Conservation (phyloP, 2,888 invertebrate species). For the Anoplius nigerrimus region DNA sequence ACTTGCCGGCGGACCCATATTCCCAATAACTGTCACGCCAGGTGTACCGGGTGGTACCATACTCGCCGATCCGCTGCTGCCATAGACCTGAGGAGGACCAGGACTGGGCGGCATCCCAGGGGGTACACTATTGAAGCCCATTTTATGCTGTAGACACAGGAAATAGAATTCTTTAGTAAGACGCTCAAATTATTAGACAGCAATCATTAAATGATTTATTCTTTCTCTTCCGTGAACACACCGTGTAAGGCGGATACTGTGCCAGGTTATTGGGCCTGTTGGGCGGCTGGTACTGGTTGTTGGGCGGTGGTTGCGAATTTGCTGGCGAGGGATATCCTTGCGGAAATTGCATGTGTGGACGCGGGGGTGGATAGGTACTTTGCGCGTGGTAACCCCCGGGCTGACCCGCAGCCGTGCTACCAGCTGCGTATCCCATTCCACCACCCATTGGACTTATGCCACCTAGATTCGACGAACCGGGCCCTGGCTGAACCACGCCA, state of each 20-base stretch:
- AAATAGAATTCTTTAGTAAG: not conserved
- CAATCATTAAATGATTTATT: too few species aligned
- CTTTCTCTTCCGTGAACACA: too few species aligned
- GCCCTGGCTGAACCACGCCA: constrained; percentile 77
- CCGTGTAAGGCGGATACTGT: constrained; percentile 73
- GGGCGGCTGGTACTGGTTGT: constrained; percentile 72
- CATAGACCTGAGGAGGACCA: constrained; percentile 78
- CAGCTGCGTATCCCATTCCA: constrained; percentile 69
- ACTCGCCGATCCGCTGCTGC: constrained; percentile 76
- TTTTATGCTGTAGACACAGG: constrained; percentile 80
- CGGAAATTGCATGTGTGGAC: constrained; percentile 76
- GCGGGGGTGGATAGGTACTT: constrained; percentile 74
- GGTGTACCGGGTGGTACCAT: constrained; percentile 76
- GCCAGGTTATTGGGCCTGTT: constrained; percentile 71
- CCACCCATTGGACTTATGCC: constrained; percentile 69
- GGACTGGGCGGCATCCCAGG: constrained; percentile 80
- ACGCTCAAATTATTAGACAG: too few species aligned
- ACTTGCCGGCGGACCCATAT: constrained; percentile 80
- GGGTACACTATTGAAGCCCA: constrained; percentile 78
- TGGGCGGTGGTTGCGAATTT: constrained; percentile 70
- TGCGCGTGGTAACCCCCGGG: constrained; percentile 75
- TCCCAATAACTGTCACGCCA: constrained; percentile 69
- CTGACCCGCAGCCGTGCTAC: constrained; percentile 75
- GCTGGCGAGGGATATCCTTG: constrained; percentile 70
- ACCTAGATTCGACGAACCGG: constrained; percentile 69